Base-by-base conservation (phyloP, 23 tunicate genomes). In the Halocynthia aurantium region DNA sequence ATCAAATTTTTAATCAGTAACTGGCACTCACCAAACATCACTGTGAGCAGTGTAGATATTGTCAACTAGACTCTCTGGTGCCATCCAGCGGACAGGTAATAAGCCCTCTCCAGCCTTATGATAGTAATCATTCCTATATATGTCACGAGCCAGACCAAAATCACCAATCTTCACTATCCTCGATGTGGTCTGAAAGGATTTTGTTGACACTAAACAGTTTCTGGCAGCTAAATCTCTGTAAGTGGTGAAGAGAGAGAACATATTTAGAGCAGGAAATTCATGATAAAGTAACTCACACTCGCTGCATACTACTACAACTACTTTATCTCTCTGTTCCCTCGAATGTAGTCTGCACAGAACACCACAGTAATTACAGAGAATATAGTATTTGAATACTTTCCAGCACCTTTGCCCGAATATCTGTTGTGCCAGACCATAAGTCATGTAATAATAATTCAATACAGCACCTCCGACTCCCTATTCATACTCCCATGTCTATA, bases 11-110 rank as follows among this genome's bases (percentile, higher is more conserved):
- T 2, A 4, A 60, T 60, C 64, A 17, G 64, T 15, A 17, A 17
- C 17, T 60, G n/a, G 2, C 64, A 72, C 76, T 77, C 72, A 88
- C 95, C 95, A 89, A 5, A 89, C 88, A 68, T 89, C 95, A 50
- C 95, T 89, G 20, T 89, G 80, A 6, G 82, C 63, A 51, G 95
- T 89, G 67, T 81, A 89, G 12, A 52, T 13, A 51, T 84, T 80
- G 22, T 73, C 50, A 21, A 63, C 69, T 6, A 89, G 40, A 72
- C 80, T 71, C 87, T 89, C 95, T 18, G 85, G 85, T 21, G 95
- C 95, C 95, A 89, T 89, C 95, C 95, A 89, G 53, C 95, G 82
- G 6, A 89, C 82, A 73, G 95, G 95, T 31, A 89, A 56, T 17
- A 75, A 55, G 10, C 88, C 88, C 7, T 80, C 85, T 2, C 88